These are phyloP conservation scores for Cheilosia urbana DNA, from an alignment of 2,888 invertebrate species.

Conservation along the genomic window DNA sequence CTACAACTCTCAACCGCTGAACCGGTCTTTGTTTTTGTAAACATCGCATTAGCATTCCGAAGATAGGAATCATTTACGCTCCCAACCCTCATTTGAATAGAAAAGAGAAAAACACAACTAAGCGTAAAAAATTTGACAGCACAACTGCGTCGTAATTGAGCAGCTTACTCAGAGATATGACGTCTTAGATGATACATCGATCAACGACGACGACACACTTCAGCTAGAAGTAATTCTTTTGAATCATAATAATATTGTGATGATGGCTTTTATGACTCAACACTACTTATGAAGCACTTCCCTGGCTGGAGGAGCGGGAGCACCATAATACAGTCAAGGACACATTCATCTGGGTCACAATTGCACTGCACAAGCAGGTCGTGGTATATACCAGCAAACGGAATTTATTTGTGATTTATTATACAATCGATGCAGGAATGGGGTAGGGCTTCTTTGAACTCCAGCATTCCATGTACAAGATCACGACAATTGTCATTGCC, in stretches of 20 bases:
- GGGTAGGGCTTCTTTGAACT: constrained; percentile 56
- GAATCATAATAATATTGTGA: constrained; percentile 32
- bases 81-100: background rate
- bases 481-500: constrained; percentile 67
- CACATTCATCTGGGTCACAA: constrained; percentile 42
- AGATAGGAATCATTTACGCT: constrained; percentile 30
- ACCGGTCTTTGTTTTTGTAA: constrained; percentile 6
- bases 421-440: constrained; percentile 35
- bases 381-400: constrained; percentile 5
- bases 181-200: constrained; percentile 63
- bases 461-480: constrained; percentile 60
- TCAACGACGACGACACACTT: constrained; percentile 4
- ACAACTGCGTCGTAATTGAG: constrained; percentile 39
- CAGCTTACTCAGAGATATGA: constrained; percentile 43
- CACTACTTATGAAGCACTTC: constrained; percentile 24
- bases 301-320: constrained; percentile 7
- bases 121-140: constrained; percentile 25
- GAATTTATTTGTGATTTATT: constrained; percentile 48
- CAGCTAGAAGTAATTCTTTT: constrained; percentile 12
- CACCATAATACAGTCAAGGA: constrained; percentile 38
- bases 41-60: constrained; percentile 34
- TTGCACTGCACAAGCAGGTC: constrained; percentile 17
- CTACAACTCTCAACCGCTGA: background rate
- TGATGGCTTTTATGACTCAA: constrained; percentile 22
- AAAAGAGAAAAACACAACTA: constrained; percentile 10